Base-by-base conservation (phyloP, 2,113 vertebrate species). In the Xenopus borealis region DNA sequence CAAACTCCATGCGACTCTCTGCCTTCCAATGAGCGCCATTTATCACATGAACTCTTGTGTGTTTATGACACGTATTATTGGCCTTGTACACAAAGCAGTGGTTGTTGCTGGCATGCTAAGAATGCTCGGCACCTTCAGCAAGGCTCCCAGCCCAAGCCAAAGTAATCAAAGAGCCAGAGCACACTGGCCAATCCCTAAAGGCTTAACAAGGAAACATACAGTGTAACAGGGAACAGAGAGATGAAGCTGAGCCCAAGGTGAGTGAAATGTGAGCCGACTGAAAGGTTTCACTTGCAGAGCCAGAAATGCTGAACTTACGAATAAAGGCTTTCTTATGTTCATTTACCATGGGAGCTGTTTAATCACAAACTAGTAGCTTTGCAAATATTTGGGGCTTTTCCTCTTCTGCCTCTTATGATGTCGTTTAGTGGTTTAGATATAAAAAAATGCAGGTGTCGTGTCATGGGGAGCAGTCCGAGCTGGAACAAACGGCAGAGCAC, bases 281-380 rank as follows among this genome's bases (percentile, higher is more conserved):
- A 57, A 50, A 70, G 19, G 67, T 46, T 63, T 70, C 74, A 64
- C 47, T 70, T 9, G 59, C 59, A 27, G 11, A 64, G 50, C 74
- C 67, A 76, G 69, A 69, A 63, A 53, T 46, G 40, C 19, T 33
- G 55, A 53, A 30, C 18, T 70, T 27, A 27, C 1, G 33, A 61
- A 52, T 45, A 61, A 53, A 53, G 58, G 62, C 66, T 77, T 77
- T 30, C 74, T 64, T 70, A 45, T 45, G 20, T 57, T 19, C 9
- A 46, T 67, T 77, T 70, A 70, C 74, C 64, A 75, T 69, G 73
- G 66, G 67, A 77, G 66, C 67, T 64, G 59, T 27, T 40, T 45
- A 77, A 55, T 69, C 46, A 63, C 66, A 69, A 17, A 14, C 59
- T 57, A 70, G 66, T 33, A 77, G 58, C 23, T 27, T 27, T 27